Evolutionary conservation across 2,797 vertebrate genomes (phyloP).

Genomic region (Phalloptychus januarius): DNA sequence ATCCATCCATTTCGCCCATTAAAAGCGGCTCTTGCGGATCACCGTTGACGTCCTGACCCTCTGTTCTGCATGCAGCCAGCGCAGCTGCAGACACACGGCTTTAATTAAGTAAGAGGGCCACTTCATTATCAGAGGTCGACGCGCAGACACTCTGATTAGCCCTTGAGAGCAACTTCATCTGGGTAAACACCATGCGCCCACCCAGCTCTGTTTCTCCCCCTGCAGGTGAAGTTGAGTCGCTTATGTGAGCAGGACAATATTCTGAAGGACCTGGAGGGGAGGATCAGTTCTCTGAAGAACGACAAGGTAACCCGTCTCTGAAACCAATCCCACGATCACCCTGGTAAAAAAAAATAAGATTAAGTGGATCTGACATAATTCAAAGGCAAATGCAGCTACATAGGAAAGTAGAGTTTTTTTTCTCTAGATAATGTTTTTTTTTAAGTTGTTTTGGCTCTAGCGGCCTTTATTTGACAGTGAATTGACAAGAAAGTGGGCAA

Average conservation of each 20-base stretch:
- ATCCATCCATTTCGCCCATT: neutral
- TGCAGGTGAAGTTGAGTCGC: conserved; percentile 91
- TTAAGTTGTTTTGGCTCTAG: too few relatives aligned
- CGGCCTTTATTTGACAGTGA: too few relatives aligned
- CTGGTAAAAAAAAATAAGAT: neutral
- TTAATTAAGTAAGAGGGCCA: conserved; percentile 30
- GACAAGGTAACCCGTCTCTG: conserved; percentile 85
- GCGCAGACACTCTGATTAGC: conserved; percentile 5
- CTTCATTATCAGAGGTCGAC: conserved; percentile 40
- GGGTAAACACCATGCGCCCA: neutral
- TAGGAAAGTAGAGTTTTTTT: neutral
- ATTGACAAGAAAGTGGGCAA: too few relatives aligned
- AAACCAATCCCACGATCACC: neutral
- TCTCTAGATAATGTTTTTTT: neutral
- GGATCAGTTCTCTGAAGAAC: conserved; percentile 92
- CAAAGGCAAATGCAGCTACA: neutral
- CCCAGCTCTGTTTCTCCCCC: conserved; percentile 49
- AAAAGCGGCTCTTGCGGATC: neutral
- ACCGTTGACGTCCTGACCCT: neutral
- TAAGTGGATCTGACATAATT: neutral
- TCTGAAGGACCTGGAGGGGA: conserved; percentile 90
- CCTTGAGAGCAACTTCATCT: conserved; percentile 10
- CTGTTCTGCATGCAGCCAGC: neutral
- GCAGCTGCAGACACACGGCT: conserved; percentile 19
- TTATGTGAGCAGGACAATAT: conserved; percentile 96